Evolutionary conservation across 2,797 vertebrate genomes (phyloP).

Genomic region (Pterois miles): DNA sequence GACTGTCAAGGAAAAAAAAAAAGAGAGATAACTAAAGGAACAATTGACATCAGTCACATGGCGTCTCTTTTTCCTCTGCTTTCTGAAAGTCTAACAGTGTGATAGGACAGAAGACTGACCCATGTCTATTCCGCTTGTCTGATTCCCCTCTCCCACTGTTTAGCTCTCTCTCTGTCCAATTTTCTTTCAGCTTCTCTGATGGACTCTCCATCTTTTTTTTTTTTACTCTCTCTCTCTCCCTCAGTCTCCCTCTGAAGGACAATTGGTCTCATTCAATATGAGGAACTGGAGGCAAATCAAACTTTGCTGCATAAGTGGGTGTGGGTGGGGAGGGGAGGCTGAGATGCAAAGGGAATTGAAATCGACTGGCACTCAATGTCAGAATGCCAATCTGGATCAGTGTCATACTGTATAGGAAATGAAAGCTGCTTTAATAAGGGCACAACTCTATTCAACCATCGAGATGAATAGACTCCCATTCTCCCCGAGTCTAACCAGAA

Average conservation of each 20-base stretch:
- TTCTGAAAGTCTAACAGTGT: constrained; percentile 31
- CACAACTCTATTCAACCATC: background rate
- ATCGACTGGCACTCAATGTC: constrained; percentile 73
- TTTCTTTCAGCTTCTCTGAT: constrained; percentile 56
- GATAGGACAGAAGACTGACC: constrained; percentile 51
- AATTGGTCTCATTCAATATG: constrained; percentile 68
- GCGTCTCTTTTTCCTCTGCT: constrained; percentile 13
- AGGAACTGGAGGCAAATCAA: constrained; percentile 71
- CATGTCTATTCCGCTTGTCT: constrained; percentile 54
- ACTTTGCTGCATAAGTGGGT: constrained; percentile 62
- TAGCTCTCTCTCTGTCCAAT: constrained; percentile 51
- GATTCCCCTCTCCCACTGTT: constrained; percentile 45
- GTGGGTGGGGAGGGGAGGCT: background rate
- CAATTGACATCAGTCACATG: constrained; percentile 27
- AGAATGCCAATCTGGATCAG: constrained; percentile 67
- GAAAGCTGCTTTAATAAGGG: constrained; percentile 58
- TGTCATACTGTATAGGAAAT: constrained; percentile 59
- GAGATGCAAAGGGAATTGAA: constrained; percentile 67
- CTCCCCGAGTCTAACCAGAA: background rate
- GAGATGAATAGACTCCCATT: constrained; percentile 23
- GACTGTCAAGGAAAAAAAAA: constrained; percentile 5
- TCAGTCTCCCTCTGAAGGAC: constrained; percentile 60
- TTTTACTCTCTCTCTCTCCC: background rate
- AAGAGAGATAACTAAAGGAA: constrained; percentile 39
- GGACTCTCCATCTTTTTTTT: constrained; percentile 15